Conservation (phyloP, 2,797 vertebrate species). For the Phylloscopus collybita region DNA sequence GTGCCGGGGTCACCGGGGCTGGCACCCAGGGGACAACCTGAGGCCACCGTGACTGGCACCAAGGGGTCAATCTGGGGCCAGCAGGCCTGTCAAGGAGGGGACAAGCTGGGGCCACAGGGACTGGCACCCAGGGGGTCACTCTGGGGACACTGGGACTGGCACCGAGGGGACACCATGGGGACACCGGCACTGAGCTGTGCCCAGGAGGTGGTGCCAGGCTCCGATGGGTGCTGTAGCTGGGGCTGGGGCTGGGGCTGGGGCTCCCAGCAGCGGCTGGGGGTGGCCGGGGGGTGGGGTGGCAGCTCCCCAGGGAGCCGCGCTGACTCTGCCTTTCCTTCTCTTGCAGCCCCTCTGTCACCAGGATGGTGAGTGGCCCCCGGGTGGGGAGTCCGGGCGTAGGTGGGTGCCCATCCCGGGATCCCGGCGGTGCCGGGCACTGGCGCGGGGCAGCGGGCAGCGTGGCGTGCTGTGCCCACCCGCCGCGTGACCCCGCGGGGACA, state of each 20-base stretch:
- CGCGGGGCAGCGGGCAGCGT: background rate
- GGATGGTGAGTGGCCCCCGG: conserved; percentile 38
- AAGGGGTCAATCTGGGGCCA: background rate
- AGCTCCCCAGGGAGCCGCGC: fast-evolving
- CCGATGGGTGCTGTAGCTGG: background rate
- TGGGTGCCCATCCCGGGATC: background rate
- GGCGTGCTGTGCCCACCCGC: conserved; percentile 17
- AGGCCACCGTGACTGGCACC: background rate
- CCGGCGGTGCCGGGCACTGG: background rate
- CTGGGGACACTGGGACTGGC: background rate
- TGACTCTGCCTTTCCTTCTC: background rate
- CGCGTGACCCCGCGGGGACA: conserved; percentile 25
- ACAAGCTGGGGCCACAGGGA: background rate
- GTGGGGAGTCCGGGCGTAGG: background rate
- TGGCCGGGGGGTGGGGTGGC: background rate
- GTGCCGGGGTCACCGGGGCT: background rate
- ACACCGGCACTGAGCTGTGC: background rate
- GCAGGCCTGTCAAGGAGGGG: background rate
- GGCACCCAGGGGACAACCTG: background rate
- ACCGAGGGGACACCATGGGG: background rate
- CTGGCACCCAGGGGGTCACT: background rate
- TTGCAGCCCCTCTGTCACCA: background rate
- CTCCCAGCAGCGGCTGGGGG: background rate
- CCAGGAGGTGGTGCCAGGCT: background rate
- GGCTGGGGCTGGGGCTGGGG: background rate